A percentile compares a stretch with the other conserved stretches of the same genome.
phyloP scores from a whole-genome alignment of 2,113 vertebrate genomes.

The Garra rufa region DNA sequence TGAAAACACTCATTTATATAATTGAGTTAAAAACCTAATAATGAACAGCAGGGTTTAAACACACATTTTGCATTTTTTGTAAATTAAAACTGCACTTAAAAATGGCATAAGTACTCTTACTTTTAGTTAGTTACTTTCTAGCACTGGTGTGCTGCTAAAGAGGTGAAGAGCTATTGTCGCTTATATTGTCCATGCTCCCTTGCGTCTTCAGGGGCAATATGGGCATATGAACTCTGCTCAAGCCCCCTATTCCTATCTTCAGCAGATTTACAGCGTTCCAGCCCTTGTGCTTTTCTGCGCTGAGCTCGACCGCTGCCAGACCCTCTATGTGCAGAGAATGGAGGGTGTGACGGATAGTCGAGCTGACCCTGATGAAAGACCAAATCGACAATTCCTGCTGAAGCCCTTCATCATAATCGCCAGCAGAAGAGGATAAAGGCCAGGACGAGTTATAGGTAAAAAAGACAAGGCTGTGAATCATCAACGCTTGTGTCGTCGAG shows the following conservation, averaged over 20 bases:
- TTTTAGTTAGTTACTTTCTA: not conserved
- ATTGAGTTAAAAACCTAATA: not conserved
- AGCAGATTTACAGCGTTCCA: slow-evolving; percentile 49
- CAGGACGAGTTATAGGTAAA: slow-evolving; percentile 44
- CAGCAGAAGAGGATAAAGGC: slow-evolving; percentile 53
- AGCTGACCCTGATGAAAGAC: slow-evolving; percentile 47
- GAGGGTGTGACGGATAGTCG: slow-evolving; percentile 54
- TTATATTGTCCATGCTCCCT: slow-evolving; percentile 27
- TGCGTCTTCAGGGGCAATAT: slow-evolving; percentile 3
- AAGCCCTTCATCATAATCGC: slow-evolving; percentile 55
- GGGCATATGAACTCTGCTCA: slow-evolving; percentile 26
- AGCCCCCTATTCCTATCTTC: not conserved
- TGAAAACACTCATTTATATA: not conserved
- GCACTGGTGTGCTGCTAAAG: not conserved
- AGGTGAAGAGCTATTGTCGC: not conserved
- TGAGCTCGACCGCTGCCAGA: slow-evolving; percentile 9
- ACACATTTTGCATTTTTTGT: not conserved
- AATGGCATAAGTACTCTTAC: not conserved
- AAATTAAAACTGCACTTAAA: not conserved
- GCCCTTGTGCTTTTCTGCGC: slow-evolving; percentile 1
- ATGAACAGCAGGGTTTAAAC: not conserved
- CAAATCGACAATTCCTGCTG: slow-evolving; percentile 39
- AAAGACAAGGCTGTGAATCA: slow-evolving; percentile 50
- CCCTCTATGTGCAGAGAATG: slow-evolving; percentile 26
- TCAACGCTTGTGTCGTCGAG: slow-evolving; percentile 16